phyloP scores from a whole-genome alignment of 2,113 vertebrate species.

The Macrotis lagotis region DNA sequence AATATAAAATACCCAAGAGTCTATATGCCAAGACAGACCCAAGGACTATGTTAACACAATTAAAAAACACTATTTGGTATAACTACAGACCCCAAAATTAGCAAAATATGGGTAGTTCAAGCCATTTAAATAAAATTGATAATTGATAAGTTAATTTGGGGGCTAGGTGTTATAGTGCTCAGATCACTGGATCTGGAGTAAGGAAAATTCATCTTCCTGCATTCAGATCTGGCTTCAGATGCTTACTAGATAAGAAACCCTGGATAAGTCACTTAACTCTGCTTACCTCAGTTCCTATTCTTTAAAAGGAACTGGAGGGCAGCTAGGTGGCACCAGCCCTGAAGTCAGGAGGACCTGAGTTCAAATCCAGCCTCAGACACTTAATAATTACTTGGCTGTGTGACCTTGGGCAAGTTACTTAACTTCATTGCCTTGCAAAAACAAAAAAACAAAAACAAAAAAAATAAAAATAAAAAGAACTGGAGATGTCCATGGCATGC shows the following conservation, averaged over 20 bases:
- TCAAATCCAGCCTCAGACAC: not conserved
- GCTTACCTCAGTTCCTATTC: too few relatives aligned
- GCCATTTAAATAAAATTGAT: not conserved
- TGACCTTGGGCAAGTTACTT: not conserved
- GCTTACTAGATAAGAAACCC: too few relatives aligned
- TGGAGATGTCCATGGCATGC: not conserved
- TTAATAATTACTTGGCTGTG: not conserved
- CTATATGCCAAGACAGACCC: not conserved
- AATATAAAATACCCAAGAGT: not conserved
- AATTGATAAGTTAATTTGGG: not conserved
- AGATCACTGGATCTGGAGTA: too few relatives aligned
- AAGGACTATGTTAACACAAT: not conserved
- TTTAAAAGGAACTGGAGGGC: too few relatives aligned
- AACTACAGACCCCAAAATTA: not conserved
- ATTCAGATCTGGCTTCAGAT: too few relatives aligned
- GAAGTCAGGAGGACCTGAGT: too few relatives aligned
- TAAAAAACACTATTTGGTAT: not conserved
- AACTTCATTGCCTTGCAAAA: too few relatives aligned
- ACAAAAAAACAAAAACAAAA: too few relatives aligned
- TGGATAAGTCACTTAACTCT: too few relatives aligned
- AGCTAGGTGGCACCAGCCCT: too few relatives aligned
- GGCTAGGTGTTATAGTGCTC: too few relatives aligned
- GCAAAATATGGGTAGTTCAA: not conserved
- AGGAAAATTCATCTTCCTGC: too few relatives aligned
- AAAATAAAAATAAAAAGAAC: not conserved